Evolutionary conservation across 2,888 invertebrate species (phyloP).

Genomic region (Tribolium freemani): DNA sequence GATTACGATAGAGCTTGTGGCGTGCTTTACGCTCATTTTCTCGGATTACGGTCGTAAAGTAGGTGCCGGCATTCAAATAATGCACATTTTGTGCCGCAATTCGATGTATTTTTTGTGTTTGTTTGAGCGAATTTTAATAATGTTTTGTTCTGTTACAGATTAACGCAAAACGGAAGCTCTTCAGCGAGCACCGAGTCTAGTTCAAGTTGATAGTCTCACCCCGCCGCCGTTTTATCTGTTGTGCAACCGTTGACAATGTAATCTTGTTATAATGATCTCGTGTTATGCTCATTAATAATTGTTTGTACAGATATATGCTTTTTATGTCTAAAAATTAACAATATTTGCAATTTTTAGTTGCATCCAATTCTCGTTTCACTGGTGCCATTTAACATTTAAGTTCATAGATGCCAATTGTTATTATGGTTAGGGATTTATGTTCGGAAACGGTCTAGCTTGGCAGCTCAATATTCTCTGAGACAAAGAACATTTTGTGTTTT

Average conservation of each 20-base stretch:
- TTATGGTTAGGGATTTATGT: conserved; percentile 48
- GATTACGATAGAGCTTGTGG: conserved; percentile 51
- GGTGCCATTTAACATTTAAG: conserved; percentile 54
- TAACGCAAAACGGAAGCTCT: conserved; percentile 47
- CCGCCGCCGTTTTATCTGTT: conserved; percentile 60
- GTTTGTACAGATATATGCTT: conserved; percentile 66
- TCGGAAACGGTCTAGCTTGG: conserved; percentile 50
- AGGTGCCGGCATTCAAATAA: conserved; percentile 36
- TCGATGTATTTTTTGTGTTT: conserved; percentile 10
- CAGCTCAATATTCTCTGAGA: conserved; percentile 54
- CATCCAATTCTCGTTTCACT: conserved; percentile 52
- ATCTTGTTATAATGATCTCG: conserved; percentile 67
- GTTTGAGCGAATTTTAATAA: conserved; percentile 9
- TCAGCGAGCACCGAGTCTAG: conserved; percentile 48
- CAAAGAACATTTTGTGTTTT: conserved; percentile 37
- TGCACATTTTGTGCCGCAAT: conserved; percentile 19
- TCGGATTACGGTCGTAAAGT: conserved; percentile 50
- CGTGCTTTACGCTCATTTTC: conserved; percentile 49
- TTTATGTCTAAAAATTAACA: conserved; percentile 57
- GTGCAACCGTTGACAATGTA: conserved; percentile 61
- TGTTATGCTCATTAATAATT: conserved; percentile 67
- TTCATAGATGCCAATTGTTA: conserved; percentile 53
- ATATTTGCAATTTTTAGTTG: conserved; percentile 42
- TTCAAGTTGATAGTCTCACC: conserved; percentile 50
- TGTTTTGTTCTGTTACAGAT: conserved; percentile 57